phyloP scores from a whole-genome alignment of 1,140 invertebrate genomes.

The Manduca sexta region DNA sequence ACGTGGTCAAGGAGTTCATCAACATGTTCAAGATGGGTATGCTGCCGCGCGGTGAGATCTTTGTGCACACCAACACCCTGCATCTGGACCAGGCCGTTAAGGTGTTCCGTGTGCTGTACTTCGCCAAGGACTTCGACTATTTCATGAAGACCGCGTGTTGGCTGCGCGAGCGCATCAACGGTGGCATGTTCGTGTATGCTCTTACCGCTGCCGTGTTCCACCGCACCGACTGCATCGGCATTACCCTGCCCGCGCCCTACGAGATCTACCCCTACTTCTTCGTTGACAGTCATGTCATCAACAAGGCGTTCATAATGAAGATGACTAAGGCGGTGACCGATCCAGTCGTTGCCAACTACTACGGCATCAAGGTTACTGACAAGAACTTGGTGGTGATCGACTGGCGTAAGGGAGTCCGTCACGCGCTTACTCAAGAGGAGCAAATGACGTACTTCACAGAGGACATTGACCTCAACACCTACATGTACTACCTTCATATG shows the following conservation, averaged over 20 bases:
- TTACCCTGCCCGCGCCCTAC: constrained; percentile 78
- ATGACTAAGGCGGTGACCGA: constrained; percentile 72
- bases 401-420: constrained; percentile 55
- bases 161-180: constrained; percentile 77
- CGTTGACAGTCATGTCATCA: constrained; percentile 76
- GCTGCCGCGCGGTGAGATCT: constrained; percentile 73
- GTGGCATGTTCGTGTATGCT: constrained; percentile 77
- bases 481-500: constrained; percentile 81
- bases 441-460: constrained; percentile 81
- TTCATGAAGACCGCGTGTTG: constrained; percentile 79
- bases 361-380: constrained; percentile 61
- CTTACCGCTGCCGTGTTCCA: constrained; percentile 76
- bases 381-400: constrained; percentile 61
- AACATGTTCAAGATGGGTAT: constrained; percentile 52
- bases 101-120: constrained; percentile 76
- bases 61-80: constrained; percentile 69
- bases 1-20: constrained; percentile 52
- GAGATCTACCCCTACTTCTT: constrained; percentile 79
- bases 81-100: constrained; percentile 74
- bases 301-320: constrained; percentile 76
- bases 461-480: constrained; percentile 81
- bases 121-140: constrained; percentile 77
- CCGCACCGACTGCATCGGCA: constrained; percentile 74
- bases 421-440: constrained; percentile 39
- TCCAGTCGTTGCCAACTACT: constrained; percentile 66